A percentile compares a stretch with the other conserved stretches of the same genome.
Conservation (phyloP, 2,888 invertebrate genomes). For the Aplocera efformata region DNA sequence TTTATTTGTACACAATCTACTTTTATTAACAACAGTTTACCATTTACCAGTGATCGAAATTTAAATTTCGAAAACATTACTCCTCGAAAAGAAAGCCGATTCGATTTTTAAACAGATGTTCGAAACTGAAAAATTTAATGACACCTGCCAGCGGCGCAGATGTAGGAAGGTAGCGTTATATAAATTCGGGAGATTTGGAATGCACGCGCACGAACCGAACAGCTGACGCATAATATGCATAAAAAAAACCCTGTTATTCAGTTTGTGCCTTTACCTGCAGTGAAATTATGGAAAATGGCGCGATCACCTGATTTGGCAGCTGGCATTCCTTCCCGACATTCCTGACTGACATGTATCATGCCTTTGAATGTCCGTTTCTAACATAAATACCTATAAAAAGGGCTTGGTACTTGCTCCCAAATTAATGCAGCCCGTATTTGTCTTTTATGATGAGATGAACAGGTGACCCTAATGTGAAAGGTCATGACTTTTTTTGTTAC, state of each 20-base stretch:
- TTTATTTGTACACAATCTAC: no score
- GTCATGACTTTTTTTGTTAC: no score
- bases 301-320: conserved; percentile 56
- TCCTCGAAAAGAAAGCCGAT: conserved; percentile 16
- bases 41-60: no score
- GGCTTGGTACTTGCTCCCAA: no score
- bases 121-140: conserved; percentile 51
- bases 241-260: conserved; percentile 28
- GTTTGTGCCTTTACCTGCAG: conserved; percentile 47
- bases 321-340: conserved; percentile 9
- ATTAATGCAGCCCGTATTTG: no score
- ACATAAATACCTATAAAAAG: no score
- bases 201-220: conserved; percentile 53
- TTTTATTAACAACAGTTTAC: no score
- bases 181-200: conserved; percentile 57
- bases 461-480: no score
- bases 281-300: conserved; percentile 33
- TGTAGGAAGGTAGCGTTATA: conserved; percentile 48
- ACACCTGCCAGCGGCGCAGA: conserved; percentile 67
- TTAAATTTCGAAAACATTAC: no score
- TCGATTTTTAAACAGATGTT: conserved; percentile 32
- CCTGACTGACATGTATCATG: background rate
- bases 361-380: background rate
- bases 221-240: conserved; percentile 55
- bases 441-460: no score